Percentiles rank a stretch among this genome's conserved stretches.
Evolutionary conservation across 1,140 invertebrate genomes (phyloP).

Genomic region (Acyrthosiphon pisum): DNA sequence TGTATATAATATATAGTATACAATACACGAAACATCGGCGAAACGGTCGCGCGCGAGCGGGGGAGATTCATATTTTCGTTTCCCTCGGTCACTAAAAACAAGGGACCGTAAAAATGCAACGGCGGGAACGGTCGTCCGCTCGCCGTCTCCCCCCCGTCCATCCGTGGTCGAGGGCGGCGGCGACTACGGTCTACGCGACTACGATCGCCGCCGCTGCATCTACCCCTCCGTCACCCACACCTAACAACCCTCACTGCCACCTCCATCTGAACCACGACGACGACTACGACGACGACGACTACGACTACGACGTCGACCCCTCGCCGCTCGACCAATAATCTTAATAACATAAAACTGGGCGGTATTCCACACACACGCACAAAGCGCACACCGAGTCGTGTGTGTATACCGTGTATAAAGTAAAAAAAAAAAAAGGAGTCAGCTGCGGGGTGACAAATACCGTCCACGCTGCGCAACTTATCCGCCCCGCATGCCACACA

Average conservation of each 20-base stretch:
- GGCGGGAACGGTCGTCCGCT: background rate
- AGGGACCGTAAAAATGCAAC: slow-evolving; percentile 48
- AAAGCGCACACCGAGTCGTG: background rate
- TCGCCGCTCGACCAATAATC: slow-evolving; percentile 26
- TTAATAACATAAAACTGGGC: slow-evolving; percentile 40
- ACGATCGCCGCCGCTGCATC: background rate
- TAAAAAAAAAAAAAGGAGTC: slow-evolving; percentile 10
- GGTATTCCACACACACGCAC: slow-evolving; percentile 11
- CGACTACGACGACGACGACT: background rate
- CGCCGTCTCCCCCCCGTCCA: background rate
- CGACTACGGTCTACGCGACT: background rate
- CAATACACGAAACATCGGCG: background rate
- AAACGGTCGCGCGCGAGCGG: background rate
- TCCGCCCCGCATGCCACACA: background rate
- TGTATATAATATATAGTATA: background rate
- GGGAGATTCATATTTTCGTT: slow-evolving; percentile 47
- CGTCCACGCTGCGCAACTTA: background rate
- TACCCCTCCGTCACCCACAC: background rate
- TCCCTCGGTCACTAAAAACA: slow-evolving; percentile 45
- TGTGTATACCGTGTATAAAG: background rate
- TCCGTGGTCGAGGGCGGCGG: background rate
- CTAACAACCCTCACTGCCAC: background rate
- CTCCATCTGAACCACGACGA: background rate
- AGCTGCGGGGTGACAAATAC: slow-evolving; percentile 18
- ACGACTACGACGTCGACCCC: background rate